These are phyloP conservation scores for Macrophya annulata DNA, from an alignment of 2,888 invertebrate species.

Conservation along the genomic window DNA sequence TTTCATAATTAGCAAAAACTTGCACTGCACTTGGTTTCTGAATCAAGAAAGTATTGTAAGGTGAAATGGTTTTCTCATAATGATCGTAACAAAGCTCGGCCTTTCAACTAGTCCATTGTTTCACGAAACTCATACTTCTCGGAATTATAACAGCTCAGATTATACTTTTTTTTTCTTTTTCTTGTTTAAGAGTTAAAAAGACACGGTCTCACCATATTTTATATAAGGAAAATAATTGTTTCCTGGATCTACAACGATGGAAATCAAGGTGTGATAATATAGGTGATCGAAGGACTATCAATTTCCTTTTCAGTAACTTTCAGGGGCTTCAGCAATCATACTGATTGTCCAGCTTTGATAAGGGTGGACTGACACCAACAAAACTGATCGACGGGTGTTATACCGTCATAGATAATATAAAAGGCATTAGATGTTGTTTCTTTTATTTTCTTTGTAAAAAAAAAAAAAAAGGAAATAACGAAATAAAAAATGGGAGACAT, in stretches of 20 bases:
- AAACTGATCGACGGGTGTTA: conserved; percentile 22
- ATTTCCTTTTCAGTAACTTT: conserved; percentile 15
- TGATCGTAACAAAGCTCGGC: conserved; percentile 8
- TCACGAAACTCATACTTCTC: conserved; percentile 6
- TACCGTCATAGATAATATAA: conserved; percentile 15
- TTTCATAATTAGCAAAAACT: neutral
- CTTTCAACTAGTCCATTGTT: conserved; percentile 17
- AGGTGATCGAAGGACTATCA: neutral
- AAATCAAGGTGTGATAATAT: neutral
- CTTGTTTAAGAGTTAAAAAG: neutral
- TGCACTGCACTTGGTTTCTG: neutral
- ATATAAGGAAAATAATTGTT: neutral
- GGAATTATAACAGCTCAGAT: neutral
- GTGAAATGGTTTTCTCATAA: conserved; percentile 4
- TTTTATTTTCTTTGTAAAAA: neutral
- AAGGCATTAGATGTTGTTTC: conserved; percentile 8
- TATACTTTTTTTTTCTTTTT: neutral
- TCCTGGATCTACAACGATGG: neutral
- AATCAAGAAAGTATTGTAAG: conserved; percentile 8
- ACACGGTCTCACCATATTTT: neutral
- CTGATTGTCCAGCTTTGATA: conserved; percentile 25
- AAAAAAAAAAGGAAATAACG: neutral
- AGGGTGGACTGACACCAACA: neutral
- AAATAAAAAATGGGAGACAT: neutral
- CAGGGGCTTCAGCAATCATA: conserved; percentile 5